Base-by-base conservation (phyloP, 2,113 vertebrate genomes). In the Hyperopisus bebe region DNA sequence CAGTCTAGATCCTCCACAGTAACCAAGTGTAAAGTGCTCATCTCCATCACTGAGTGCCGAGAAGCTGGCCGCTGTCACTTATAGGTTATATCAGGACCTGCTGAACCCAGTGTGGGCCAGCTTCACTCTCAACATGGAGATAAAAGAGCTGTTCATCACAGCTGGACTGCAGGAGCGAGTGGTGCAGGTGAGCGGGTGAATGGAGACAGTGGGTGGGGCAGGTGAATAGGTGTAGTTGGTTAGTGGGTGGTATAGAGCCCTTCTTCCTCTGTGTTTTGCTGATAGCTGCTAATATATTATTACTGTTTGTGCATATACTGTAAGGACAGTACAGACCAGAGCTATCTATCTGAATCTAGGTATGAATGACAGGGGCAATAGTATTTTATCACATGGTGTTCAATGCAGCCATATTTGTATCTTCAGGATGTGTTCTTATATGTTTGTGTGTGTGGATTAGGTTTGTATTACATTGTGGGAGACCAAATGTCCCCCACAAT, bases 61-160 rank as follows among this genome's bases (percentile, higher is more conserved):
- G n/a, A 70, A 70, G 9, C 62, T 0, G 10, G n/a, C n/a, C 62
- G 1, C 50, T 86, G 10, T 10, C 46, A 50, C 48, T 42, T 24
- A 50, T 53, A 0, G 58, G 47, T 74, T 9, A 31, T 87, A 83
- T 42, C 92, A 97, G 96, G 96, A 97, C 92, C 95, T 97, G 9
- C 96, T 96, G 0, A 96, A 95, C 91, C 94, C 96, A 15, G 42
- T 95, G 39, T 91, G 94, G 90, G 96, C 96, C 88, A 97, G 95
- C 93, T 97, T 97, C 91, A 96, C 97, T 88, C 95, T 97, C 50
- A 96, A 95, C 0, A 96, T 97, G 89, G 96, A 97, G 93, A 96
- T 94, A 0, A 96, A 97, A 21, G 96, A 97, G 90, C 95, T 97
- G 7, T 95, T 96, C 91, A 97, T 97, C 46, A 96, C 96, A 0